A percentile compares a stretch with the other conserved stretches of the same genome.
Conservation (phyloP, 2,888 invertebrate genomes). For the Rotaria macrura region DNA sequence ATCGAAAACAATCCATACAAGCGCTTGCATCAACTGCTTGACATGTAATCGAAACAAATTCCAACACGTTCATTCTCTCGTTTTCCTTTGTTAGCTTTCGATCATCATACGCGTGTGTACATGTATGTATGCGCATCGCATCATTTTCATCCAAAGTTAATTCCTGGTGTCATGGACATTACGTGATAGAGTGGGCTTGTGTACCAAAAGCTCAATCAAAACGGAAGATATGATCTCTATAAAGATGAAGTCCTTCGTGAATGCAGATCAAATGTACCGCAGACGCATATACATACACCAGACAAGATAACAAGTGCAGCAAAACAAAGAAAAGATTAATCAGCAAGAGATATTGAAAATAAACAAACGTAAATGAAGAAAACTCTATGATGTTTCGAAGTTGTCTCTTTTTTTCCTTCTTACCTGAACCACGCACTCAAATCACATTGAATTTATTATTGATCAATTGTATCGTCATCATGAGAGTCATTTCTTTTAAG, state of each 20-base stretch:
- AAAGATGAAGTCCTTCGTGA: background rate
- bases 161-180: background rate
- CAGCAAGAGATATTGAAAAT: background rate
- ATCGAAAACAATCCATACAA: slow-evolving; percentile 2
- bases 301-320: background rate
- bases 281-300: background rate
- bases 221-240: background rate
- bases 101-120: background rate
- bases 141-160: background rate
- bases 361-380: background rate
- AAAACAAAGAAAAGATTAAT: background rate
- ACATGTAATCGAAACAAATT: background rate
- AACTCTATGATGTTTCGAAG: background rate
- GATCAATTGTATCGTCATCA: background rate
- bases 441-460: background rate
- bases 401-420: background rate
- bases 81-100: background rate
- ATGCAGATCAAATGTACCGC: background rate
- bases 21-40: background rate
- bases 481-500: background rate
- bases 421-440: background rate
- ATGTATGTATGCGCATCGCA: background rate
- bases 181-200: background rate
- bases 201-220: background rate
- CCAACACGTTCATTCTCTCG: background rate